Evolutionary conservation across 2,888 invertebrate species (phyloP).

Genomic region (Microctonus aethiopoides): DNA sequence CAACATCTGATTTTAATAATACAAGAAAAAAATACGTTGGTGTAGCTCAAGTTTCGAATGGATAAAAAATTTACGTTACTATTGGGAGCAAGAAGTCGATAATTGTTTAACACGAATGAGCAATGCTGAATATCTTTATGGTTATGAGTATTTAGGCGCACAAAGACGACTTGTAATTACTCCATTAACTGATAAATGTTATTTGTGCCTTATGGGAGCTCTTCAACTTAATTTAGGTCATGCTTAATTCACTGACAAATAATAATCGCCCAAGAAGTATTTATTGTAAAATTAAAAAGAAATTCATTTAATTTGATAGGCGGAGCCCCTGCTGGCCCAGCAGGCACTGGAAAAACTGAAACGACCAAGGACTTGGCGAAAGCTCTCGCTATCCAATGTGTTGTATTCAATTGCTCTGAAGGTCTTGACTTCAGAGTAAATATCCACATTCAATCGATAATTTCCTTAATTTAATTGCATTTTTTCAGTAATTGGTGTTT

Average conservation of each 20-base stretch:
- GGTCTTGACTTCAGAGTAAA: conserved; percentile 72
- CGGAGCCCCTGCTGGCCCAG: conserved; percentile 90
- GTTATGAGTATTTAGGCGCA: conserved; percentile 92
- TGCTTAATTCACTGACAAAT: conserved; percentile 15
- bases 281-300: no score
- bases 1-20: conserved; percentile 1
- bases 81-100: conserved; percentile 83
- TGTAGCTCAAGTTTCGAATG: conserved; percentile 80
- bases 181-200: conserved; percentile 89
- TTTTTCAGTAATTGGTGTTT: neutral
- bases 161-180: conserved; percentile 88
- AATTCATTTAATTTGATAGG: conserved; percentile 65
- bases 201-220: conserved; percentile 90
- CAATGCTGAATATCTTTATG: conserved; percentile 84
- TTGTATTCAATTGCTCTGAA: conserved; percentile 93
- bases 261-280: no score
- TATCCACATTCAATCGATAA: neutral
- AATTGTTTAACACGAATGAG: conserved; percentile 87
- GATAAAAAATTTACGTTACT: conserved; percentile 90
- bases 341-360: conserved; percentile 91
- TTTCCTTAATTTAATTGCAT: neutral
- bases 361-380: conserved; percentile 92
- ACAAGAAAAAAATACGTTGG: neutral
- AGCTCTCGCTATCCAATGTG: conserved; percentile 87
- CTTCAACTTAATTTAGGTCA: conserved; percentile 82